Base-by-base conservation (phyloP, 1,140 invertebrate species). In the Thaumatotibia leucotreta region DNA sequence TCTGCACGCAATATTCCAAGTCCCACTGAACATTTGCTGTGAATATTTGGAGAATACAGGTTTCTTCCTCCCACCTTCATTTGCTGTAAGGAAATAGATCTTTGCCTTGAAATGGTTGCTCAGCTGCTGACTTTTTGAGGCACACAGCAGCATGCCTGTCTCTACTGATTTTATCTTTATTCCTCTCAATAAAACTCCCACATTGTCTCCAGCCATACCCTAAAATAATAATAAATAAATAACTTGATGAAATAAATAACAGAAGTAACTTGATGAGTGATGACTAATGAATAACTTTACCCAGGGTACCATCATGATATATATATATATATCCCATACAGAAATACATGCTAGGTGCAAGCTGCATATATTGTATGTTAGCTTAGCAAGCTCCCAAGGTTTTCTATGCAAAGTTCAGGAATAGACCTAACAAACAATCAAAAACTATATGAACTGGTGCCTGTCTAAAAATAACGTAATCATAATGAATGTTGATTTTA, bases 151-250 rank as follows among this genome's bases (percentile, higher is more conserved):
- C 96, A 98, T 97, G 0, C 98, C 98, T 49, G 95, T 93, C 67
- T 95, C 91, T 0, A 99, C 92, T 27, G 91, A 86, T 62, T 93
- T 92, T 8, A 95, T 80, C 83, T 97, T 97, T 10, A 98, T 83
- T 4, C 95, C 94, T 70, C 96, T 91, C 2, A 98, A 81, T 22
- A 99, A 84, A 24, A 95, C 93, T 17, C 98, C 98, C 32, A 98
- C 92, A 86, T 99, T 97, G 71, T 99, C 97, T 8, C 98, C 98
- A 14, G 98, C 97, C 74, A 93, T 75, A 1, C 95, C 97, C 92
- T 94, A 77, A 79, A 67, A 33, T 33, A 1, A 27, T 27, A n/a
- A 14, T 4, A n/a, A 32, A 11, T 17, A 24, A 9, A 8, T 4
- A 23, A 61, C 4, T n/a, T 11, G 35, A 1, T 10, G 8, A 11